These are phyloP conservation scores for Tridacna gigas DNA, from an alignment of 2,888 invertebrate genomes.

Conservation along the genomic window DNA sequence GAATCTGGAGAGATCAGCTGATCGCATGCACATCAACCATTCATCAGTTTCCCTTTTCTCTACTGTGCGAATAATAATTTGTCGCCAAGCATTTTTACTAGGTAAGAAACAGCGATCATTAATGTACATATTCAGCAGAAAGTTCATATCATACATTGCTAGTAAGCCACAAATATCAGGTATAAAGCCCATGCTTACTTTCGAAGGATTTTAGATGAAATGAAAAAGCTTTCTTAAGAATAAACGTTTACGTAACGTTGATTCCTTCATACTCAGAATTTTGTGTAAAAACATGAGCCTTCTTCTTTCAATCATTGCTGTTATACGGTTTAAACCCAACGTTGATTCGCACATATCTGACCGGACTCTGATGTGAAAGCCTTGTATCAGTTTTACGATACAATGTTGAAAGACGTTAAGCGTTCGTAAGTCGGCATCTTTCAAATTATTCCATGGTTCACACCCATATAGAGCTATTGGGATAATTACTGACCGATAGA, in stretches of 20 bases:
- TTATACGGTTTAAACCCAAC: background rate
- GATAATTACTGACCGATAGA: no score
- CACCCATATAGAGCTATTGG: background rate
- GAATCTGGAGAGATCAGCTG: no score
- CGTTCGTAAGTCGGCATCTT: background rate
- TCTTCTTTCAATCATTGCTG: background rate
- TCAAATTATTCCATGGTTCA: slow-evolving; percentile 3
- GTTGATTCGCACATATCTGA: slow-evolving; percentile 1
- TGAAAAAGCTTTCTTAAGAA: no score
- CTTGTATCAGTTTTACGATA: slow-evolving; percentile 2
- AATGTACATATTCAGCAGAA: background rate
- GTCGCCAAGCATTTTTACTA: no score
- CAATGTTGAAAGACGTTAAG: background rate
- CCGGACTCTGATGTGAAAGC: background rate
- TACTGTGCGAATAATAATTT: no score
- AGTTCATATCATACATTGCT: background rate
- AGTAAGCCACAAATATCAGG: background rate
- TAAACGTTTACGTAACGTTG: background rate
- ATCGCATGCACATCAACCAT: no score
- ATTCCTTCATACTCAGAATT: background rate
- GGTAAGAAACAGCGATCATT: no score
- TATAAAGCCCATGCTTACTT: no score
- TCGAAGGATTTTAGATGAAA: no score
- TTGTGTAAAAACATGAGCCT: background rate
- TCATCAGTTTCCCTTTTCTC: no score